Conservation (phyloP, 2,113 vertebrate species). For the Mormyrus lacerda region DNA sequence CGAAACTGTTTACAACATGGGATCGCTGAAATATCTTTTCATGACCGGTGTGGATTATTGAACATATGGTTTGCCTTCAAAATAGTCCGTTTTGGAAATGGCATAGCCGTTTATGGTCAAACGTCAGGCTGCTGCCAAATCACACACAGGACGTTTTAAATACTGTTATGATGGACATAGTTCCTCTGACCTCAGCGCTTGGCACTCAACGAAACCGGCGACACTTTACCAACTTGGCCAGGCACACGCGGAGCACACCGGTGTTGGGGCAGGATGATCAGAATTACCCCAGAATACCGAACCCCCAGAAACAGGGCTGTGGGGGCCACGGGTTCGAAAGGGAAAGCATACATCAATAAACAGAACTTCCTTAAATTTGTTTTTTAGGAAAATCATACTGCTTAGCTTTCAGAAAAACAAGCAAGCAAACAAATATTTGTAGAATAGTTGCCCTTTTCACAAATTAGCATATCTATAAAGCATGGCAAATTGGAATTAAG, state of each 20-base stretch:
- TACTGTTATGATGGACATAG: slow-evolving; percentile 60
- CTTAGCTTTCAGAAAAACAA: neutral
- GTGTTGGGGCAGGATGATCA: neutral
- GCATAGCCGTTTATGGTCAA: slow-evolving; percentile 60
- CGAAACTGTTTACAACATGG: slow-evolving; percentile 17
- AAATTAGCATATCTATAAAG: neutral
- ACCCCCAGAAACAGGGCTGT: neutral
- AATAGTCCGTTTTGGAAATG: slow-evolving; percentile 60
- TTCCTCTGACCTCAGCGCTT: slow-evolving; percentile 63
- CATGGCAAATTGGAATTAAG: neutral
- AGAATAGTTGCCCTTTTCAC: neutral
- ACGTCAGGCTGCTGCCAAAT: slow-evolving; percentile 54
- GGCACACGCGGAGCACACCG: neutral
- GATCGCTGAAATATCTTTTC: slow-evolving; percentile 40
- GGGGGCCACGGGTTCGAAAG: neutral
- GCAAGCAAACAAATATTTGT: neutral
- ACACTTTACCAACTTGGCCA: neutral
- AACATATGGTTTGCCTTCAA: slow-evolving; percentile 40
- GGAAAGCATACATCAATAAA: neutral
- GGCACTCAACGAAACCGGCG: slow-evolving; percentile 46
- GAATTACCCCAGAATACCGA: neutral
- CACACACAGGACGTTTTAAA: slow-evolving; percentile 69
- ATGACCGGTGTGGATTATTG: slow-evolving; percentile 46
- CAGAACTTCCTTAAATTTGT: neutral
- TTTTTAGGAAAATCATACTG: neutral